Evolutionary conservation across 2,113 vertebrate genomes (phyloP).

Genomic region (Merops nubicus): DNA sequence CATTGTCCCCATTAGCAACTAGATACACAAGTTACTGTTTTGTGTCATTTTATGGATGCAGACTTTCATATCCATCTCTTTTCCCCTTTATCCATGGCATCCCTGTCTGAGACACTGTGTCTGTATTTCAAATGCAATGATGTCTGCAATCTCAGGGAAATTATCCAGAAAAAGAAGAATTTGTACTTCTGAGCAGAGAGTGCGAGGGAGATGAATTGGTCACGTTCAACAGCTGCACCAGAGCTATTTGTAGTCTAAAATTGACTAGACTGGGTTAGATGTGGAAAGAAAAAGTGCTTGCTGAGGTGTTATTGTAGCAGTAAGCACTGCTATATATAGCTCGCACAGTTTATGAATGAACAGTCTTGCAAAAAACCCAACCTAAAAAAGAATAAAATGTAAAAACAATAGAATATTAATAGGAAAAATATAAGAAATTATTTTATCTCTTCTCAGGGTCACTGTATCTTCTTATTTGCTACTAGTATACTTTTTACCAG

Average conservation of each 20-base stretch:
- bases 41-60: neutral
- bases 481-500: neutral
- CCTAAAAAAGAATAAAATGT: neutral
- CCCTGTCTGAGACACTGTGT: neutral
- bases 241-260: conserved; percentile 48
- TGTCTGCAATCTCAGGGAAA: neutral
- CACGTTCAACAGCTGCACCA: conserved; percentile 24
- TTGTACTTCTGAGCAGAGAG: neutral
- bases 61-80: neutral
- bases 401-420: neutral
- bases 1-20: neutral
- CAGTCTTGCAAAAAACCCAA: neutral
- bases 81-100: neutral
- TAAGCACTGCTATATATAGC: neutral
- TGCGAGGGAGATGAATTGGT: neutral
- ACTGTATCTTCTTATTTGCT: neutral
- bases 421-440: neutral
- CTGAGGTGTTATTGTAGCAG: neutral
- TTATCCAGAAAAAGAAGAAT: neutral
- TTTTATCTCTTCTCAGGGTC: neutral
- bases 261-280: neutral
- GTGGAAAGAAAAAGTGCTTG: neutral
- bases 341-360: neutral
- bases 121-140: neutral
- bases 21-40: neutral